Evolutionary conservation across 2,888 invertebrate genomes (phyloP).

Genomic region (Melanargia galathea): DNA sequence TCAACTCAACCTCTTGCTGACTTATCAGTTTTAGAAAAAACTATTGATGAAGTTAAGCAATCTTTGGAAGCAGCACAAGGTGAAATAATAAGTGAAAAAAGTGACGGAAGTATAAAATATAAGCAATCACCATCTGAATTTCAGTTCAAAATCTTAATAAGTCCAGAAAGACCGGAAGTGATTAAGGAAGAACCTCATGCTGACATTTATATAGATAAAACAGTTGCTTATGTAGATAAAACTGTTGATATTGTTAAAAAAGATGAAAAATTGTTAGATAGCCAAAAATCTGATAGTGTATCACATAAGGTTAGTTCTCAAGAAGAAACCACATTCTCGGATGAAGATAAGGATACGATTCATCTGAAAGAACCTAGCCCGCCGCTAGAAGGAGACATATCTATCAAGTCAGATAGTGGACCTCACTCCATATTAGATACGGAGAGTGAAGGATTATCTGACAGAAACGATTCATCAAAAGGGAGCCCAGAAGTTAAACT

Average conservation of each 20-base stretch:
- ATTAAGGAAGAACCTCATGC: constrained; percentile 82
- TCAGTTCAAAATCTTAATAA: constrained; percentile 84
- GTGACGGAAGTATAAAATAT: constrained; percentile 84
- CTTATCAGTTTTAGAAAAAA: constrained; percentile 84
- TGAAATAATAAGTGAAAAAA: constrained; percentile 85
- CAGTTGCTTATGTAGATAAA: constrained; percentile 47
- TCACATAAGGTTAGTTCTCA: constrained; percentile 71
- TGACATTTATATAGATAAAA: constrained; percentile 64
- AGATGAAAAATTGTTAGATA: constrained; percentile 55
- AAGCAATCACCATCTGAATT: constrained; percentile 89
- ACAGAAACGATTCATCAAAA: constrained; percentile 73
- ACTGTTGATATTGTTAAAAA: constrained; percentile 46
- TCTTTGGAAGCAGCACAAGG: constrained; percentile 87
- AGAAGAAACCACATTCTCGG: constrained; percentile 77
- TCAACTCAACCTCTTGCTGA: constrained; percentile 76
- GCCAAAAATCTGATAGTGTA: constrained; percentile 69
- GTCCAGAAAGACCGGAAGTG: constrained; percentile 80
- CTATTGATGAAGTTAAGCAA: constrained; percentile 87
- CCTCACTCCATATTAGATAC: constrained; percentile 79
- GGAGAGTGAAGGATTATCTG: constrained; percentile 73
- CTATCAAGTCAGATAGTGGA: constrained; percentile 75
- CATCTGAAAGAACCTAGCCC: constrained; percentile 71
- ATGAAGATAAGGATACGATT: constrained; percentile 78
- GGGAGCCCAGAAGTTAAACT: constrained; percentile 74
- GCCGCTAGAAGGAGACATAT: constrained; percentile 70